Evolutionary conservation across 2,888 invertebrate species (phyloP).

Genomic region (Elysia crispata): DNA sequence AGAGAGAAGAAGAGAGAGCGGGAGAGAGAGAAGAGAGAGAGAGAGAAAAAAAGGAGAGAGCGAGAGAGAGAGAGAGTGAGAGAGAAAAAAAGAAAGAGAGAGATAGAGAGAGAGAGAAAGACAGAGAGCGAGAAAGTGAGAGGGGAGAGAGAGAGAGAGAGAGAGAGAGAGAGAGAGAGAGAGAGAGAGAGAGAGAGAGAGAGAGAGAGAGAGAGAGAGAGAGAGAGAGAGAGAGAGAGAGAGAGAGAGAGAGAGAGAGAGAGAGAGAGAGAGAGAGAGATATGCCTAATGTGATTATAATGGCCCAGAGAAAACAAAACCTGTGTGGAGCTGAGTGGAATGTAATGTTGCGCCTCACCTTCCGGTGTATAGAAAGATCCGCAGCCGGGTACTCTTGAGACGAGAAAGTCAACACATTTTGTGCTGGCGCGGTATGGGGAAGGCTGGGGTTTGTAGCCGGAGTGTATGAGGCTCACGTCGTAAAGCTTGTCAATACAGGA

Average conservation of each 20-base stretch:
- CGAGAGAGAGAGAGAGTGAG: conserved; percentile 2
- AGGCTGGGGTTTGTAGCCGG: too few relatives aligned
- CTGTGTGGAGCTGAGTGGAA: background rate
- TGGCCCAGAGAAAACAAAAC: background rate
- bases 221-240: conserved; percentile 19
- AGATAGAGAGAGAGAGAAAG: conserved; percentile 20
- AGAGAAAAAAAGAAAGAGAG: conserved; percentile 14
- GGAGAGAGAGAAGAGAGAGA: too few relatives aligned
- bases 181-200: conserved; percentile 16
- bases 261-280: background rate
- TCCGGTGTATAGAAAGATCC: too few relatives aligned
- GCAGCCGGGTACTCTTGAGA: too few relatives aligned
- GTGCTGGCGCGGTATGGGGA: too few relatives aligned
- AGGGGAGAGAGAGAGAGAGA: too few relatives aligned
- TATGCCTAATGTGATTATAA: background rate
- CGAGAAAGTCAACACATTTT: too few relatives aligned
- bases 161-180: conserved; percentile 13
- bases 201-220: conserved; percentile 23
- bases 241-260: conserved; percentile 10
- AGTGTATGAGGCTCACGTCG: too few relatives aligned
- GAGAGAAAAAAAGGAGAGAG: conserved; percentile 2
- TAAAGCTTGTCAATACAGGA: too few relatives aligned
- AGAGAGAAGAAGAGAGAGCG: too few relatives aligned
- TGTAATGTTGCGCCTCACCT: too few relatives aligned
- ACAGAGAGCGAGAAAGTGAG: conserved; percentile 3